These are phyloP conservation scores for Eulithis prunata DNA, from an alignment of 2,888 invertebrate species.

Conservation along the genomic window DNA sequence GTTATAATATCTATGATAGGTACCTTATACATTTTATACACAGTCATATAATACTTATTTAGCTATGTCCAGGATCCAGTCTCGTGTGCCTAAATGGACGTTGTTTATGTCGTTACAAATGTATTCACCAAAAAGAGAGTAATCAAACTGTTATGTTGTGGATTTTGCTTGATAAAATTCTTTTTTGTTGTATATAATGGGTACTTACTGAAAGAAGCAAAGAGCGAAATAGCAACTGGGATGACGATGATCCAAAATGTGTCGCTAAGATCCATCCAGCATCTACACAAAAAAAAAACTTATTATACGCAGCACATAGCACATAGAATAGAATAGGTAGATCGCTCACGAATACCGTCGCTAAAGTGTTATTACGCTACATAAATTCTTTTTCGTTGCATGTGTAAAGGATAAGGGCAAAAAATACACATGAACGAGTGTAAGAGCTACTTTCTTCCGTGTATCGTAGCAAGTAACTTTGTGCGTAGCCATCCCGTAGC, in stretches of 20 bases:
- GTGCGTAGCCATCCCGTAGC: neutral
- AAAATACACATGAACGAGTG: neutral
- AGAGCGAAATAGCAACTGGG: constrained; percentile 85
- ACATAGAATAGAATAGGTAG: no score
- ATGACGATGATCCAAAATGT: constrained; percentile 86
- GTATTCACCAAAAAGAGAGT: no score
- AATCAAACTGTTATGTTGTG: neutral
- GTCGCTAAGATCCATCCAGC: constrained; percentile 87
- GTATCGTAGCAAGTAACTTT: neutral
- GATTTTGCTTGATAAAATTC: neutral
- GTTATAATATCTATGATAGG: neutral
- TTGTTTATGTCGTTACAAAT: no score
- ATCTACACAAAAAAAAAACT: constrained; percentile 69
- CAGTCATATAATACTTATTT: no score
- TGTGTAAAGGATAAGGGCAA: neutral
- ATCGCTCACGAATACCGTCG: no score
- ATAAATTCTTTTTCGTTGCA: neutral
- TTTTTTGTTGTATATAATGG: neutral
- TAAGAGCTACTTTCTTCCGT: neutral
- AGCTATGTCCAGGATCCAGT: no score
- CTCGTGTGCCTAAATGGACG: no score
- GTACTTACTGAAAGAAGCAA: constrained; percentile 73
- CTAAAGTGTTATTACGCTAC: no score
- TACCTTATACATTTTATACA: no score
- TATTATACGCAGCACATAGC: no score